A percentile compares a stretch with the other conserved stretches of the same genome.
Evolutionary conservation across 2,888 invertebrate species (phyloP).

Genomic region (Deladenus siricidicola): DNA sequence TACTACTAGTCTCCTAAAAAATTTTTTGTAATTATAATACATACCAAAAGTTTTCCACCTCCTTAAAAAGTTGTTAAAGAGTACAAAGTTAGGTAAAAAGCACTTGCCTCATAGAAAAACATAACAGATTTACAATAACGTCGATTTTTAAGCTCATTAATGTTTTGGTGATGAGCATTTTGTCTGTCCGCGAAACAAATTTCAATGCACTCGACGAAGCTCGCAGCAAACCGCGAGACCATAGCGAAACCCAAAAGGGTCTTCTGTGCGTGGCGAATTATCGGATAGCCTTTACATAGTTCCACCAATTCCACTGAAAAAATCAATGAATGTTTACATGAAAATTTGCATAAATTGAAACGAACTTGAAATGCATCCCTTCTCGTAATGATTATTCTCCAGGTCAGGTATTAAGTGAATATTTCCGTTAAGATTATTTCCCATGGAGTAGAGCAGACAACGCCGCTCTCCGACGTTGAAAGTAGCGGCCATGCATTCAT

Average conservation of each 20-base stretch:
- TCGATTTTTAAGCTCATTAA: too few species aligned
- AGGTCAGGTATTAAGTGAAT: slow-evolving; percentile 26
- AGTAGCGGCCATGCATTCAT: slow-evolving; percentile 21
- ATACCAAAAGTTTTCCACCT: too few species aligned
- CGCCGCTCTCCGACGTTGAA: slow-evolving; percentile 9
- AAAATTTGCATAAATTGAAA: too few species aligned
- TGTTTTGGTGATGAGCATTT: background rate
- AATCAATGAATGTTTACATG: background rate
- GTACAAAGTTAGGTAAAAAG: too few species aligned
- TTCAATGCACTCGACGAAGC: slow-evolving; percentile 28
- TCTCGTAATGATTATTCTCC: slow-evolving; percentile 24
- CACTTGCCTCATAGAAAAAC: slow-evolving; percentile 30
- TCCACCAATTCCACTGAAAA: slow-evolving; percentile 26
- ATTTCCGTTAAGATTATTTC: slow-evolving; percentile 24
- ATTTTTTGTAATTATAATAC: too few species aligned
- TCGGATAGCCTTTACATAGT: slow-evolving; percentile 23
- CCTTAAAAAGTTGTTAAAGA: too few species aligned
- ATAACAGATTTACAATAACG: slow-evolving; percentile 27
- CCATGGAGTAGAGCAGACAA: slow-evolving; percentile 16
- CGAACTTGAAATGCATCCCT: slow-evolving; percentile 26
- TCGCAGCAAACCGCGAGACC: slow-evolving; percentile 14
- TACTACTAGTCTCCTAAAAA: background rate
- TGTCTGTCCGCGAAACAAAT: slow-evolving; percentile 24
- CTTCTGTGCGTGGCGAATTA: slow-evolving; percentile 24
- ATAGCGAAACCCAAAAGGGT: slow-evolving; percentile 26